Evolutionary conservation across 2,797 vertebrate genomes (phyloP), one percentile per base, ranked within the genome.

Genomic region (Babyrousa celebensis): DNA sequence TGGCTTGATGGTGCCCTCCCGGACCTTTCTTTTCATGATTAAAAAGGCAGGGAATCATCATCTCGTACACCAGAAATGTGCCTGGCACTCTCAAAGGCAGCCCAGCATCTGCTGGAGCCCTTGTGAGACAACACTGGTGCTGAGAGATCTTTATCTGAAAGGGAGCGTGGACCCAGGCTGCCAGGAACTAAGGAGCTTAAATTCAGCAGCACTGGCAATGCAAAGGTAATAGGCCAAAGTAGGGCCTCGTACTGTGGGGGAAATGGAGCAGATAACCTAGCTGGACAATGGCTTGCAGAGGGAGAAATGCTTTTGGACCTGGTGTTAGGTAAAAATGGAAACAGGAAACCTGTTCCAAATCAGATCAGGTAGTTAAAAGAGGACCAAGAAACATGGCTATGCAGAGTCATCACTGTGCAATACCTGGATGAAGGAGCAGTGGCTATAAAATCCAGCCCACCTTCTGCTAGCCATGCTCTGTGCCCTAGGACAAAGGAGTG

Each of bases 191-290:
- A 71, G 36, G 40, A n/a, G 23, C 48, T 58, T 14, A 40, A 71
- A 18, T 70, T 54, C 0, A 4, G 60, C 40, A 89, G 86, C n/a
- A n/a, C 6, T 27, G 63, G 27, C 32, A 36, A 93, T 60, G 68
- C 21, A 84, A 95, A 96, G 25, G 52, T 87, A 92, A 91, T n/a
- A 21, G 80, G 52, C 29, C 85, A 75, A 88, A 93, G 65, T 15
- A 23, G 43, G 21, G 20, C 83, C 63, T 9, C n/a, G 32, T 36
- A 56, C 54, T 52, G 29, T 36, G 40, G n/a, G 25, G 88, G 21
- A 82, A 52, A 93, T 4, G 36, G 25, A 58, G 12, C 32, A 79
- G 75, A 68, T 23, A 87, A 82, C 54, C 10, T 29, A 92, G 54
- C 6, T 18, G 12, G 74, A 58, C 67, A 71, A 20, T 43, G 25